phyloP scores from a whole-genome alignment of 2,113 vertebrate genomes.

The Zosterops hypoxanthus region DNA sequence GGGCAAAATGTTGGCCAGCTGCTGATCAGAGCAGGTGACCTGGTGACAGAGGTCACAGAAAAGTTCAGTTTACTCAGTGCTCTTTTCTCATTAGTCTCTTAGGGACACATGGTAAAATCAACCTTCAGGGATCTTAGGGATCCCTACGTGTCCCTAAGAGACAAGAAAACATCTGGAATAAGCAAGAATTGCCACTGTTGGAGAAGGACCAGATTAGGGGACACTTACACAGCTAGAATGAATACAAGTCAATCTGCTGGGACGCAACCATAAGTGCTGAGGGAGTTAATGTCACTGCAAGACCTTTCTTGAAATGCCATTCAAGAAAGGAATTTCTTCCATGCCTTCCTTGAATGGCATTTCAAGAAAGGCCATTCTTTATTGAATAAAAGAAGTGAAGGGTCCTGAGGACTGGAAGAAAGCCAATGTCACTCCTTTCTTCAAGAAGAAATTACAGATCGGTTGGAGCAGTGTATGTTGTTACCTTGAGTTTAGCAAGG shows the following conservation, averaged over 20 bases:
- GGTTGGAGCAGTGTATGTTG: not conserved
- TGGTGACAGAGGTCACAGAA: not conserved
- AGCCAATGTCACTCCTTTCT: not conserved
- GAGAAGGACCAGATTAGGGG: not conserved
- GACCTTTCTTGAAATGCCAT: not conserved
- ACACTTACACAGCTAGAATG: not conserved
- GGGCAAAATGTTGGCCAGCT: not conserved
- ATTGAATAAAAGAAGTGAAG: not conserved
- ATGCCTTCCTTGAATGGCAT: too few relatives aligned
- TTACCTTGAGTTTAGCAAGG: not conserved
- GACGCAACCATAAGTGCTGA: not conserved
- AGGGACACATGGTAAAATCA: not conserved
- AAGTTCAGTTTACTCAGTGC: not conserved
- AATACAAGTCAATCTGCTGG: not conserved
- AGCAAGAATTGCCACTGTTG: not conserved
- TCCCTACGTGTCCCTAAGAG: not conserved
- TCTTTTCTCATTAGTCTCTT: not conserved
- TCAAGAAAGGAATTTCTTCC: not conserved
- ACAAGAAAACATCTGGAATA: not conserved
- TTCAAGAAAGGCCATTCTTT: too few relatives aligned
- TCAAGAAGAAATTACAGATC: not conserved
- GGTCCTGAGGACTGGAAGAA: not conserved
- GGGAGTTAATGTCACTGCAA: not conserved
- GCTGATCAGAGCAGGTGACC: fast-evolving
- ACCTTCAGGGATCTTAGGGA: not conserved